Evolutionary conservation across 1,140 invertebrate species (phyloP).

Genomic region (Adelges cooleyi): DNA sequence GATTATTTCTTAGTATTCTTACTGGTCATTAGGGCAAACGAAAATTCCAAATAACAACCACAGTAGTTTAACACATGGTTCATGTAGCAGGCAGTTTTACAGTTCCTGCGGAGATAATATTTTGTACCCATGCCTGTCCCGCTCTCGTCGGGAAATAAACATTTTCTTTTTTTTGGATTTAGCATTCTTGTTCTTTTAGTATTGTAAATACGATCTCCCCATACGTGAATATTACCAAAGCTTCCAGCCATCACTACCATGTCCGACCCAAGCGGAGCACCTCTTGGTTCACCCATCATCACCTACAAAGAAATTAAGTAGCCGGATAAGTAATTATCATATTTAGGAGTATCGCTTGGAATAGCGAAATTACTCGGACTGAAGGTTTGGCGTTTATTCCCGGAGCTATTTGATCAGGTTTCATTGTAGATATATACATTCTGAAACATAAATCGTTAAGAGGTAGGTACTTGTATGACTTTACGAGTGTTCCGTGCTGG

Average conservation of each 20-base stretch:
- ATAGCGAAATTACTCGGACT: not conserved
- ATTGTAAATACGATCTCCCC: slow-evolving; percentile 31
- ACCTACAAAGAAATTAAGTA: slow-evolving; percentile 26
- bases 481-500: too few relatives aligned
- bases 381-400: not conserved
- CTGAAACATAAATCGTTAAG: not conserved
- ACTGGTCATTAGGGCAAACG: slow-evolving; percentile 29
- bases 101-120: slow-evolving; percentile 33
- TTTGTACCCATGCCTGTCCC: slow-evolving; percentile 2
- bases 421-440: not conserved
- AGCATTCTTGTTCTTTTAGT: slow-evolving; percentile 28
- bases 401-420: not conserved
- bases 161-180: slow-evolving; percentile 24
- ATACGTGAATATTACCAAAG: slow-evolving; percentile 29
- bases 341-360: not conserved
- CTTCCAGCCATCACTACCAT: slow-evolving; percentile 28
- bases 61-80: slow-evolving; percentile 32
- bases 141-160: slow-evolving; percentile 32
- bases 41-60: slow-evolving; percentile 34
- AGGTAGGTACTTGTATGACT: too few relatives aligned
- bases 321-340: not conserved
- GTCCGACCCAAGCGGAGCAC: slow-evolving; percentile 30
- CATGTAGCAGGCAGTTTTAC: slow-evolving; percentile 32
- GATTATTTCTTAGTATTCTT: not conserved
- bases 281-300: slow-evolving; percentile 31